Percentiles rank a stretch among this genome's conserved stretches.
Conservation (phyloP, 2,113 vertebrate species). For the Leucosticte australis region DNA sequence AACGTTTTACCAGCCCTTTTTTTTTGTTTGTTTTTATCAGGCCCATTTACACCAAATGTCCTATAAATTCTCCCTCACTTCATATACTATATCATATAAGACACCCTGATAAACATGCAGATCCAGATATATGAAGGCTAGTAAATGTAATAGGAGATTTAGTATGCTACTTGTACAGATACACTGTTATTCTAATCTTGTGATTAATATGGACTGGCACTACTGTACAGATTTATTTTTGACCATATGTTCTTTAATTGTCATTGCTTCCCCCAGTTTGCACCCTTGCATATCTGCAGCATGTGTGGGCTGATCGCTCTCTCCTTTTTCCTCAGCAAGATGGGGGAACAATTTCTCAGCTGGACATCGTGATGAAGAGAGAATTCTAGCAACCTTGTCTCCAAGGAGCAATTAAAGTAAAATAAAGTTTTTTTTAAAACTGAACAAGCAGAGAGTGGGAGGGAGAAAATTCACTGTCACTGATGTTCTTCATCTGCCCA, state of each 20-base stretch:
- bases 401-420: conserved; percentile 48
- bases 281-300: conserved; percentile 62
- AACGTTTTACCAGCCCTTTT: conserved; percentile 54
- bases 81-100: conserved; percentile 46
- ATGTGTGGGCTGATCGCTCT: background rate
- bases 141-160: conserved; percentile 65
- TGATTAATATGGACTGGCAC: conserved; percentile 71
- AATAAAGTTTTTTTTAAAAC: conserved; percentile 32
- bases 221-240: conserved; percentile 77
- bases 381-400: conserved; percentile 19
- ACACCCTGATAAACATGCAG: conserved; percentile 54
- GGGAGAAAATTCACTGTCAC: background rate
- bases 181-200: conserved; percentile 68
- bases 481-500: background rate
- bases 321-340: conserved; percentile 33
- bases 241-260: conserved; percentile 77
- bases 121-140: conserved; percentile 56
- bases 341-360: conserved; percentile 57
- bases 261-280: conserved; percentile 45
- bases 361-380: conserved; percentile 13
- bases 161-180: conserved; percentile 57
- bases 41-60: conserved; percentile 47
- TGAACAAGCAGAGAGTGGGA: background rate
- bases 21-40: conserved; percentile 59
- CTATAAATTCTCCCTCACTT: conserved; percentile 69